These are phyloP conservation scores for Psittacus erithacus DNA, from an alignment of 2,113 vertebrate species.

Conservation along the genomic window DNA sequence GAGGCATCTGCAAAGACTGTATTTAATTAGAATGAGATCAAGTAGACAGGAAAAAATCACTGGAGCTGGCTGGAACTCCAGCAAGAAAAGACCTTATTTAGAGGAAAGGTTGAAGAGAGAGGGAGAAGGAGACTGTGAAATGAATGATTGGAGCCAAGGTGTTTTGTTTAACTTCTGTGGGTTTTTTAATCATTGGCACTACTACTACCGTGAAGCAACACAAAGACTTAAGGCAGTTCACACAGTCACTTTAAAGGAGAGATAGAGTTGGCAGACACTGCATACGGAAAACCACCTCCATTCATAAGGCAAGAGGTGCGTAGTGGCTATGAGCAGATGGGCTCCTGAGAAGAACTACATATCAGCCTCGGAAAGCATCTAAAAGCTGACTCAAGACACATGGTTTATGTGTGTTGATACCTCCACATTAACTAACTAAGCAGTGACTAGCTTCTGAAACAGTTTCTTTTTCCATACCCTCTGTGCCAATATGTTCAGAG, in stretches of 20 bases:
- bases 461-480: background rate
- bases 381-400: background rate
- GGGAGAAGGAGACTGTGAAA: background rate
- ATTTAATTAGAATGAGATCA: slow-evolving; percentile 5
- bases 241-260: background rate
- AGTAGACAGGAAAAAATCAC: background rate
- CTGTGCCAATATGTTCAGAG: background rate
- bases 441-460: background rate
- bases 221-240: background rate
- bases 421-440: background rate
- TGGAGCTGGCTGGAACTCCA: background rate
- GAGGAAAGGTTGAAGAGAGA: background rate
- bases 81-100: background rate
- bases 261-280: background rate
- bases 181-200: background rate
- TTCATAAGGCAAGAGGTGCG: background rate
- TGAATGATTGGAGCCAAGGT: background rate
- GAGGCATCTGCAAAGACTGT: background rate
- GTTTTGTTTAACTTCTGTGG: background rate
- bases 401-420: background rate
- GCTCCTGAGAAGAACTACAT: background rate
- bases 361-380: background rate
- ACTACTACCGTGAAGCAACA: background rate
- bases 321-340: background rate
- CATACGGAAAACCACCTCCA: background rate